Percentiles rank a stretch among this genome's conserved stretches.
These are phyloP conservation scores for Sminthurinus aureus DNA, from an alignment of 2,888 invertebrate species.

Conservation along the genomic window DNA sequence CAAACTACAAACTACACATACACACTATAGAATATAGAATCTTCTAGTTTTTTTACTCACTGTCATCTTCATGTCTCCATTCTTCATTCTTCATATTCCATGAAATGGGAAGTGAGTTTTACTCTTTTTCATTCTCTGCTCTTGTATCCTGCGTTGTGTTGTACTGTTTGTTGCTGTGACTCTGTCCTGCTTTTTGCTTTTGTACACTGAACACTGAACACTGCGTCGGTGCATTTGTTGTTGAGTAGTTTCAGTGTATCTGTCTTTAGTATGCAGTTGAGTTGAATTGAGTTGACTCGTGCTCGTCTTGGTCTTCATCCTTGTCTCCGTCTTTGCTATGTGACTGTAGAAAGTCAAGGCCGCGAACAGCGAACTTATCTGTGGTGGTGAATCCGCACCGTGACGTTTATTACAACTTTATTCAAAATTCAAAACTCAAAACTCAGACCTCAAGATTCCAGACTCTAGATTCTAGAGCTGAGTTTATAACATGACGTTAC, in stretches of 20 bases:
- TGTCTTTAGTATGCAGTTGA: too few species aligned
- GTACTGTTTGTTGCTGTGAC: constrained; percentile 10
- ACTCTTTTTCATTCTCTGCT: constrained; percentile 16
- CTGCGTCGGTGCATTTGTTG: not conserved
- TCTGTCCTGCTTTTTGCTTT: too few species aligned
- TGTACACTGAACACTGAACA: too few species aligned
- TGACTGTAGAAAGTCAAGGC: not conserved
- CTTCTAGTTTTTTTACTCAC: not conserved
- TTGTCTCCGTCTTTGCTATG: too few species aligned
- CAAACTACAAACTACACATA: too few species aligned
- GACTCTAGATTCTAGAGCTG: not conserved
- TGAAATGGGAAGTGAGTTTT: not conserved
- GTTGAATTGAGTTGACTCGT: too few species aligned
- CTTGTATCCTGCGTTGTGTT: constrained; percentile 24
- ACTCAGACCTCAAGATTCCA: not conserved
- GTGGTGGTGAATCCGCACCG: constrained; percentile 2
- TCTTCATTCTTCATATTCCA: too few species aligned
- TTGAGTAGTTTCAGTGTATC: too few species aligned
- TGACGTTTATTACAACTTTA: constrained; percentile 34
- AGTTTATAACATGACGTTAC: not conserved
- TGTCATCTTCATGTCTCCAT: not conserved
- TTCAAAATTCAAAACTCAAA: constrained; percentile 5
- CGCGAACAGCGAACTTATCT: not conserved
- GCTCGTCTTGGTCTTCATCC: too few species aligned
- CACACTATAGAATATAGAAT: too few species aligned